Conservation (phyloP, 2,113 vertebrate species). For the Erythrocebus patas region DNA sequence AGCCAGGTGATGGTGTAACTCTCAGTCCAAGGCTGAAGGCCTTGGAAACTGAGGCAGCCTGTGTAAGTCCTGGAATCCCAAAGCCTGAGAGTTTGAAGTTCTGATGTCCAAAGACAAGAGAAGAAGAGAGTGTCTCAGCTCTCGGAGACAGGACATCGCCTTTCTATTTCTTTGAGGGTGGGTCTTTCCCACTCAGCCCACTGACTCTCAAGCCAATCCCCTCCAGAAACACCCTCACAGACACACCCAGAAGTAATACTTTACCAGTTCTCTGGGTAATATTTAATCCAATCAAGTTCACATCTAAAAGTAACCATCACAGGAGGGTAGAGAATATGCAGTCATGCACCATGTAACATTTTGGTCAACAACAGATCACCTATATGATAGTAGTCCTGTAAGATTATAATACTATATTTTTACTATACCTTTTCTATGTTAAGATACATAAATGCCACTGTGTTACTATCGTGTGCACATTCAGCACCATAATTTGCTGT, state of each 20-base stretch:
- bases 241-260: neutral
- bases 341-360: neutral
- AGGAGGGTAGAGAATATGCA: neutral
- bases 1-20: neutral
- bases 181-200: neutral
- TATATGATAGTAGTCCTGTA: neutral
- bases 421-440: neutral
- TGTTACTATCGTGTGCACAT: neutral
- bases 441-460: neutral
- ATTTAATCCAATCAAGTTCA: neutral
- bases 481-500: neutral
- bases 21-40: neutral
- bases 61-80: neutral
- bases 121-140: neutral
- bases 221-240: neutral
- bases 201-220: neutral
- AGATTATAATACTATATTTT: neutral
- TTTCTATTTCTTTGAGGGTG: neutral
- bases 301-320: neutral
- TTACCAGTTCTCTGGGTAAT: neutral
- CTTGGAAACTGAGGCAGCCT: neutral
- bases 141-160: neutral
- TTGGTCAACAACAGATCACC: neutral
- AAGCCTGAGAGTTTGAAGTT: neutral
- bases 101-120: neutral